Percentiles rank a stretch among this genome's conserved stretches.
Conservation (phyloP, 2,888 invertebrate species). For the Suillia variegata region DNA sequence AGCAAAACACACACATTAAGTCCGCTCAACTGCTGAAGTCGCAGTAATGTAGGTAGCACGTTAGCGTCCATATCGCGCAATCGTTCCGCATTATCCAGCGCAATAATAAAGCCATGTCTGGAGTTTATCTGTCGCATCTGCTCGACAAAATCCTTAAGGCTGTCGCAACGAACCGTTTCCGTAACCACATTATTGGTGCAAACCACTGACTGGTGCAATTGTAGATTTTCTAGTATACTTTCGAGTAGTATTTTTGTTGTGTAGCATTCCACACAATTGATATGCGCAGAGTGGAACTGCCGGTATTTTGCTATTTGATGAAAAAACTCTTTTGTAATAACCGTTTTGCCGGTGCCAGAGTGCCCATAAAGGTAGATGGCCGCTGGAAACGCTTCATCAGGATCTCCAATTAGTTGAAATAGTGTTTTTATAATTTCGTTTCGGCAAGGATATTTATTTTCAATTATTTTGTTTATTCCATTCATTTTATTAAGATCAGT, state of each 20-base stretch:
- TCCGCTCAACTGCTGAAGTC: conserved; percentile 74
- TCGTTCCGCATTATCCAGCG: conserved; percentile 82
- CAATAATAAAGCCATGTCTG: conserved; percentile 64
- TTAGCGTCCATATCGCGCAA: conserved; percentile 76
- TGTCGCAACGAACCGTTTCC: conserved; percentile 68
- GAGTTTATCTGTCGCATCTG: conserved; percentile 54
- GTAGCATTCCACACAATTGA: conserved; percentile 86
- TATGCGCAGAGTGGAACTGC: conserved; percentile 57
- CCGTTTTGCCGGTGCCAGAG: conserved; percentile 83
- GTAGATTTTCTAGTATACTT: conserved; percentile 68
- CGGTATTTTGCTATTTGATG: conserved; percentile 66
- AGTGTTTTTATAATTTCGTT: conserved; percentile 43
- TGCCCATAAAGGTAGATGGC: conserved; percentile 82
- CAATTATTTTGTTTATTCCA: conserved; percentile 14
- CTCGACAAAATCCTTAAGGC: conserved; percentile 70
- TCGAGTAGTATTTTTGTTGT: conserved; percentile 78
- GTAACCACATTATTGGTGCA: not conserved
- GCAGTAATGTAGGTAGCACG: conserved; percentile 74
- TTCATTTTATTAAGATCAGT: not conserved
- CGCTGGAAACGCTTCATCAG: conserved; percentile 69
- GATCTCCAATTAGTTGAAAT: conserved; percentile 52
- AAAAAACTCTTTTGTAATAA: conserved; percentile 69
- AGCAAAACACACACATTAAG: conserved; percentile 77
- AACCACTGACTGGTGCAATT: not conserved
- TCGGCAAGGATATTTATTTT: conserved; percentile 53